Percentiles rank a stretch among this genome's conserved stretches.
Evolutionary conservation across 2,888 invertebrate genomes (phyloP).

Genomic region (Volucella zonaria): DNA sequence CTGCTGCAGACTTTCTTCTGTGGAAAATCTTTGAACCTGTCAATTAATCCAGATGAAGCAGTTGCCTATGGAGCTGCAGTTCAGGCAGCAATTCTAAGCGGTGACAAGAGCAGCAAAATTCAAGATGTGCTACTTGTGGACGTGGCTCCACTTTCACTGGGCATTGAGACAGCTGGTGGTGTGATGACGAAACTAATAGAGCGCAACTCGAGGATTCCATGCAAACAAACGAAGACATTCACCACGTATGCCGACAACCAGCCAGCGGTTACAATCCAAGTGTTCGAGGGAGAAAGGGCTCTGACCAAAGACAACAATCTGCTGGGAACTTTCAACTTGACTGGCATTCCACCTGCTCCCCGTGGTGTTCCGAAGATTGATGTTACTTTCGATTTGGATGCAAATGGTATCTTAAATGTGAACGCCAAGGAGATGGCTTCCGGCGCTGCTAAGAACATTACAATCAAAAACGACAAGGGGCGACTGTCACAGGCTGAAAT

Average conservation of each 20-base stretch:
- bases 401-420: slow-evolving; percentile 97
- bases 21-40: slow-evolving; percentile 88
- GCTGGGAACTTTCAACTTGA: slow-evolving; percentile 96
- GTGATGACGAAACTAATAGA: slow-evolving; percentile 91
- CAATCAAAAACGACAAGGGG: slow-evolving; percentile 92
- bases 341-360: slow-evolving; percentile 97
- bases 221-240: slow-evolving; percentile 89
- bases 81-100: slow-evolving; percentile 88
- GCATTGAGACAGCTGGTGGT: slow-evolving; percentile 92
- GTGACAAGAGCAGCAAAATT: slow-evolving; percentile 88
- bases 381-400: slow-evolving; percentile 92
- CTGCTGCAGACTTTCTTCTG: slow-evolving; percentile 90
- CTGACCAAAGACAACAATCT: slow-evolving; percentile 97
- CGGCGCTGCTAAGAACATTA: slow-evolving; percentile 89
- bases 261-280: slow-evolving; percentile 88
- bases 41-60: slow-evolving; percentile 92
- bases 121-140: slow-evolving; percentile 89
- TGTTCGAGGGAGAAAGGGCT: slow-evolving; percentile 90
- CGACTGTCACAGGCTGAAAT: slow-evolving; percentile 91
- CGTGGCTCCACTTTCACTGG: slow-evolving; percentile 87
- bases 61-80: slow-evolving; percentile 92
- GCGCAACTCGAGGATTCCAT: slow-evolving; percentile 88
- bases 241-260: slow-evolving; percentile 93
- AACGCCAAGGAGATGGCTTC: slow-evolving; percentile 88
- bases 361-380: slow-evolving; percentile 94